These are phyloP conservation scores for Pandemis cinnamomeana DNA, from an alignment of 2,888 invertebrate genomes.

Conservation along the genomic window DNA sequence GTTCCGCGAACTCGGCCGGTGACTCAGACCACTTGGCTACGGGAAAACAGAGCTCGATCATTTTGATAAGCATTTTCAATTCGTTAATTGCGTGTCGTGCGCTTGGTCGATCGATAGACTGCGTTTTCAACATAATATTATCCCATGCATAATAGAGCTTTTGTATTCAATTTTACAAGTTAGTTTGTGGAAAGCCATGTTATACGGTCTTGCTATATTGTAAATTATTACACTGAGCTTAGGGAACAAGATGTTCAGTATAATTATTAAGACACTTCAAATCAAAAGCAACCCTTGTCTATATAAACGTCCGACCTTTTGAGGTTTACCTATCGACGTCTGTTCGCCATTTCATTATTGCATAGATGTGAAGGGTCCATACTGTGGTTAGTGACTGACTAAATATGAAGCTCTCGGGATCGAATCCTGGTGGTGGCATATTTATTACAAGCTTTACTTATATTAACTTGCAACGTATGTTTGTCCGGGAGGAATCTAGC, in stretches of 20 bases:
- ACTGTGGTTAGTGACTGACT: no score
- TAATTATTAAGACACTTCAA: constrained; percentile 42
- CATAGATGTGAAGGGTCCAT: background rate
- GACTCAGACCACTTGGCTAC: constrained; percentile 70
- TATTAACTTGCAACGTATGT: no score
- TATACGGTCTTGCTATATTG: background rate
- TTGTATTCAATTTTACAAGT: background rate
- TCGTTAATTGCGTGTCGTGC: constrained; percentile 62
- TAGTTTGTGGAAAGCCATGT: background rate
- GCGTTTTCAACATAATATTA: constrained; percentile 49
- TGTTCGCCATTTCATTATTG: constrained; percentile 41
- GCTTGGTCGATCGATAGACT: constrained; percentile 57
- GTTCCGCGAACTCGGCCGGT: constrained; percentile 75
- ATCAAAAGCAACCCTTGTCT: constrained; percentile 55
- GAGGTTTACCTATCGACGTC: constrained; percentile 48
- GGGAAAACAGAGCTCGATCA: constrained; percentile 73
- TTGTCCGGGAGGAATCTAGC: no score
- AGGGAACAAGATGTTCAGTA: constrained; percentile 14
- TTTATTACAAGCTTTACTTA: no score
- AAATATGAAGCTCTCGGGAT: no score
- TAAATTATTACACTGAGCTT: background rate
- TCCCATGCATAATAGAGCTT: constrained; percentile 32
- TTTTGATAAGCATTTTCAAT: constrained; percentile 68
- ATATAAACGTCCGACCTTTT: constrained; percentile 58
- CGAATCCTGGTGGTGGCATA: no score